phyloP scores from a whole-genome alignment of 2,888 invertebrate species.

The Teinopalpus imperialis region DNA sequence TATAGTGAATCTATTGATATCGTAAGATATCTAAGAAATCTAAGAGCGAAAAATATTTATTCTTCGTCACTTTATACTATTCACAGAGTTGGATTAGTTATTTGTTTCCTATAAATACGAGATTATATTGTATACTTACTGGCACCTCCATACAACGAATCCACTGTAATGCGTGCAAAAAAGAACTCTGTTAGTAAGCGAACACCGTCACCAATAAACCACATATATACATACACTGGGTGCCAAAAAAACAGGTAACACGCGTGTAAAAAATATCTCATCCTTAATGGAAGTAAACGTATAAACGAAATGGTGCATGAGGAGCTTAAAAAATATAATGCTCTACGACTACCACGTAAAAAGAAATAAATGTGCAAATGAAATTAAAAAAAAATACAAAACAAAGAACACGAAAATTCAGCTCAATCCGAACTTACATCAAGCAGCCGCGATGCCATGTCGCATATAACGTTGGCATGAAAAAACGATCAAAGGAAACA shows the following conservation, averaged over 20 bases:
- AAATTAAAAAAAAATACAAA: constrained; percentile 47
- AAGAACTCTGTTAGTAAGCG: constrained; percentile 66
- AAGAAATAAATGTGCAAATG: constrained; percentile 62
- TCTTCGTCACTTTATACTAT: no score
- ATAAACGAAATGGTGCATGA: constrained; percentile 74
- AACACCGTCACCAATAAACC: constrained; percentile 30
- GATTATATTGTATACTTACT: no score
- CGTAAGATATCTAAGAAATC: no score
- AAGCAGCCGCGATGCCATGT: constrained; percentile 70
- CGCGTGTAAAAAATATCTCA: constrained; percentile 35
- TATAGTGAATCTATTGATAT: no score
- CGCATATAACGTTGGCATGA: constrained; percentile 73
- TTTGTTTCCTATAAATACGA: no score
- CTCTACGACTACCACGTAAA: constrained; percentile 61
- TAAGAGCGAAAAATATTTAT: no score
- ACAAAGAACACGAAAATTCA: constrained; percentile 37
- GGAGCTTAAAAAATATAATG: constrained; percentile 53
- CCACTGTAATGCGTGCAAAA: constrained; percentile 81
- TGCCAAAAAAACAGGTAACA: constrained; percentile 41
- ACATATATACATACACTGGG: constrained; percentile 48
- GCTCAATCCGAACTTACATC: constrained; percentile 73
- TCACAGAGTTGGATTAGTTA: no score
- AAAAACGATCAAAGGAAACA: constrained; percentile 68
- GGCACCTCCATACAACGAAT: constrained; percentile 88
- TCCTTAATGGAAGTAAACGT: not conserved